Base-by-base conservation (phyloP, 2,113 vertebrate genomes). In the Catharus minimus region DNA sequence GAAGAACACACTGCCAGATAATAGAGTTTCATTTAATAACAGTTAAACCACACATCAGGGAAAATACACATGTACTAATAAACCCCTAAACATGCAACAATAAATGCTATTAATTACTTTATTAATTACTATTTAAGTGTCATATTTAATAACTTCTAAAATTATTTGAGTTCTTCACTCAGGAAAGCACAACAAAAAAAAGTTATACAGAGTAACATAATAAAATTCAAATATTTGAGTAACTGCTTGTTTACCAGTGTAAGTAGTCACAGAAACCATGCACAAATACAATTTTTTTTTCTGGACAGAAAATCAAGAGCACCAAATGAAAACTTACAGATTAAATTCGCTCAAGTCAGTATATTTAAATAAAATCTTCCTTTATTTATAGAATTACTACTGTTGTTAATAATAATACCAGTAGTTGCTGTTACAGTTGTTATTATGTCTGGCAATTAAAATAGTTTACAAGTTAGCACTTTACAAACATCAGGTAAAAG, bases 11-110 rank as follows among this genome's bases (percentile, higher is more conserved):
- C 0, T 52, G 32, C 18, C 18, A 7, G 20, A 6, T 41, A 76
- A 32, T 0, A 26, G 22, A 30, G 52, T 69, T 68, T 57, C 10
- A n/a, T 30, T 86, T 55, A 52, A 11, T 27, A 68, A 46, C 23
- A 76, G 21, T 15, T 47, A 85, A 81, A 58, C 16, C 3, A 43
- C 15, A 46, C 0, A 0, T 27, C 32, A 53, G 2, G 15, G 3
- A 75, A 79, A 88, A 82, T 26, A 72, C 1, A 1, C 10, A 15
- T 5, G 3, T 20, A 58, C 3, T 24, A 57, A 57, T 32, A 82
- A 83, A 36, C 0, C 2, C 18, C 15, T 20, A 58, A 80, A 60
- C 5, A 58, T 16, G 4, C 17, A 74, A 58, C 26, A 79, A 30
- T 27, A 66, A 71, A 67, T 27, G 7, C 8, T 38, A 38, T 38